Base-by-base conservation (phyloP, 2,797 vertebrate species). In the Fistularia tabacaria region DNA sequence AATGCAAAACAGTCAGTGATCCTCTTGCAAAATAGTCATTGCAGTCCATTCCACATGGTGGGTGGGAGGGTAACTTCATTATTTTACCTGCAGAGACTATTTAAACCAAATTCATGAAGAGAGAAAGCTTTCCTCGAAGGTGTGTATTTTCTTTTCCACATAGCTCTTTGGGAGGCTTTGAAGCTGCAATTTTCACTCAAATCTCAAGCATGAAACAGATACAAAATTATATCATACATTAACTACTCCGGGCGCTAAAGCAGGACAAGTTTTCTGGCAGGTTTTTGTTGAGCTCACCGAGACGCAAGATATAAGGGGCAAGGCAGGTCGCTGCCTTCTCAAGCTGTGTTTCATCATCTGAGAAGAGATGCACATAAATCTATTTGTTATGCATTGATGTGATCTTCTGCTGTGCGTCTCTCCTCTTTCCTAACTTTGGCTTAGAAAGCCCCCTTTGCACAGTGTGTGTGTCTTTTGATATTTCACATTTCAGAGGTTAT, bases 41-140 rank as follows among this genome's bases (percentile, higher is more conserved):
- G 79, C 52, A 49, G 81, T 78, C 68, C 77, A 77, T 80, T 85
- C 74, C 77, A 81, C 77, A 81, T 64, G 78, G 82, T 73, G 25
- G 25, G 25, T 25, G 25, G 66, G 62, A 76, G 65, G 74, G 69
- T 64, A 79, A 83, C 86, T 87, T 87, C 77, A 88, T 87, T 84
- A 84, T 75, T 71, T 65, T 69, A 81, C 85, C 84, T 82, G 78
- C 79, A 75, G 81, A 85, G 79, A 78, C 75, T 77, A 74, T 87
- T 85, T 79, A 80, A 82, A 67, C 64, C 75, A 76, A 73, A 81
- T 76, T 86, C 83, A 85, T 86, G 81, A 87, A 87, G 85, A 87
- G 81, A 83, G 73, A 87, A 74, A 64, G 80, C 79, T 70, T 81
- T 81, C 66, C 51, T 66, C 61, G 2, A 25, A 25, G 25, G 25